phyloP scores from a whole-genome alignment of 1,140 invertebrate genomes.

The Drosophila parvula region DNA sequence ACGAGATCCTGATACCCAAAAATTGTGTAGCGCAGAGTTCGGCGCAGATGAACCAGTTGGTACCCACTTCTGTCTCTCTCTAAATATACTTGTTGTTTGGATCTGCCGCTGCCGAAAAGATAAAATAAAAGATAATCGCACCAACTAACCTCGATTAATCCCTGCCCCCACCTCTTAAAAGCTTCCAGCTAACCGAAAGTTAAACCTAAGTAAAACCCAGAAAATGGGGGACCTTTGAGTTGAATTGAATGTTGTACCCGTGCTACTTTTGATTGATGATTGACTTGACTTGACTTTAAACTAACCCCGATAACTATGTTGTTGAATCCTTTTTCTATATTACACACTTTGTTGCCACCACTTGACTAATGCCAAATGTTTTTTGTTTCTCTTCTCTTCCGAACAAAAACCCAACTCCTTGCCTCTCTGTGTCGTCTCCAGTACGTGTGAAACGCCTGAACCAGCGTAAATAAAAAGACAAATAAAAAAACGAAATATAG shows the following conservation, averaged over 20 bases:
- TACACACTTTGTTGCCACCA: constrained; percentile 29
- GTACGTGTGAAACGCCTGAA: constrained; percentile 84
- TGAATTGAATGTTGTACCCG: constrained; percentile 76
- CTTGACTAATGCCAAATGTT: constrained; percentile 72
- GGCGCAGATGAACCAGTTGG: constrained; percentile 67
- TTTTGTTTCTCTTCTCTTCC: constrained; percentile 65
- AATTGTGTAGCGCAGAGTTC: constrained; percentile 48
- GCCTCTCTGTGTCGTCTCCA: constrained; percentile 75
- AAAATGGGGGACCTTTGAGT: constrained; percentile 20
- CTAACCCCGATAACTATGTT: constrained; percentile 47
- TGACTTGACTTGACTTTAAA: constrained; percentile 48
- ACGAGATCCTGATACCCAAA: neutral
- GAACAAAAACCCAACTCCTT: constrained; percentile 35
- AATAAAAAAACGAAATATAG: constrained; percentile 30
- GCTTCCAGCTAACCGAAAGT: constrained; percentile 37
- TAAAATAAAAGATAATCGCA: neutral
- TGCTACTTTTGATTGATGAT: constrained; percentile 44
- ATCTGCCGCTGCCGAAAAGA: constrained; percentile 34
- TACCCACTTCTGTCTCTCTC: constrained; percentile 43
- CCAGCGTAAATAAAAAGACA: constrained; percentile 84
- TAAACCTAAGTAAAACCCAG: constrained; percentile 23
- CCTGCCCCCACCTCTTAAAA: constrained; percentile 10
- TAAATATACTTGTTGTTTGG: constrained; percentile 66
- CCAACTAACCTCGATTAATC: constrained; percentile 30
- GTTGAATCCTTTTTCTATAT: constrained; percentile 36